Conservation (phyloP, 2,888 invertebrate species). For the Polydrusus tereticollis region DNA sequence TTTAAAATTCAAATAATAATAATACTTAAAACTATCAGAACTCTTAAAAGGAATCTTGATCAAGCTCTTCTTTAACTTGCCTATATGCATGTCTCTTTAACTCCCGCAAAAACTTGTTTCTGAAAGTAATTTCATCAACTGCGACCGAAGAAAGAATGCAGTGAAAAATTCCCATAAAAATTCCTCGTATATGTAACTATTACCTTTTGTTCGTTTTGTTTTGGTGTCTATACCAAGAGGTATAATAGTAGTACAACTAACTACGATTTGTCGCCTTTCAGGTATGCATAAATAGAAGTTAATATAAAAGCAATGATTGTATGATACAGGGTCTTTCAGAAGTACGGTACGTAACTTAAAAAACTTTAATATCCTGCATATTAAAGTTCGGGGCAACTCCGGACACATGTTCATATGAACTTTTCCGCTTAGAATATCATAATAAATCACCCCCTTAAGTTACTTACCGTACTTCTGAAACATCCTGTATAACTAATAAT, state of each 20-base stretch:
- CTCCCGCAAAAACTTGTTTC: slow-evolving; percentile 13
- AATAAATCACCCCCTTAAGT: too few species aligned
- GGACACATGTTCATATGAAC: too few species aligned
- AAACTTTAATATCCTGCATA: too few species aligned
- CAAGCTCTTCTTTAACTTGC: neutral
- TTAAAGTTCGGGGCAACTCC: too few species aligned
- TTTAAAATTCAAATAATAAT: too few species aligned
- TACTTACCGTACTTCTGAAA: too few species aligned
- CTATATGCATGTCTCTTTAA: neutral
- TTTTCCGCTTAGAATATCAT: too few species aligned
- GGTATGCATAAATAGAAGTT: neutral
- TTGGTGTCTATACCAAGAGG: neutral
- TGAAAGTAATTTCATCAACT: slow-evolving; percentile 24
- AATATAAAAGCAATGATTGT: neutral
- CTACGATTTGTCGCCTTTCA: neutral
- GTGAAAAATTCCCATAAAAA: slow-evolving; percentile 29
- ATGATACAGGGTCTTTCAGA: too few species aligned
- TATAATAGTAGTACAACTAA: neutral
- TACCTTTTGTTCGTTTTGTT: slow-evolving; percentile 8
- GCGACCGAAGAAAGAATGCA: slow-evolving; percentile 17
- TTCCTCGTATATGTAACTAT: slow-evolving; percentile 10
- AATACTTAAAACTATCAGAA: too few species aligned
- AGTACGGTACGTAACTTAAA: too few species aligned
- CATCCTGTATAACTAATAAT: too few species aligned
- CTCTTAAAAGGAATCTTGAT: neutral